Percentiles rank a stretch among this genome's conserved stretches.
Evolutionary conservation across 2,113 vertebrate genomes (phyloP).

Genomic region (Danio rerio): DNA sequence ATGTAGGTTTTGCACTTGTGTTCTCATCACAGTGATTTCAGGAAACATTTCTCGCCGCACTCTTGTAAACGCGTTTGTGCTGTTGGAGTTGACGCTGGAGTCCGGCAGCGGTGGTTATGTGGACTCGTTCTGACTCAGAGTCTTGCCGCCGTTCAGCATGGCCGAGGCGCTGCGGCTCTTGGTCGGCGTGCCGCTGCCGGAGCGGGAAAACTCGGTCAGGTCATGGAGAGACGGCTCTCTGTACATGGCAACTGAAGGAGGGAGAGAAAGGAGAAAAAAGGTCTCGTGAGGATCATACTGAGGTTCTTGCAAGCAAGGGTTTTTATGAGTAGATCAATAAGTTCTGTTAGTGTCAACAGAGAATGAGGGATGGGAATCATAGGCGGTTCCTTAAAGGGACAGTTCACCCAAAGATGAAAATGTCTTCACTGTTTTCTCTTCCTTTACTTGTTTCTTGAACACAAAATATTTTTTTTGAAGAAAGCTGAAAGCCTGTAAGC

Average conservation of each 20-base stretch:
- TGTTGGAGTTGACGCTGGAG: conserved; percentile 35
- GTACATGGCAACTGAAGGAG: conserved; percentile 94
- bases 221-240: conserved; percentile 98
- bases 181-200: conserved; percentile 94
- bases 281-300: neutral
- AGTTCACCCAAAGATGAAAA: too few species aligned
- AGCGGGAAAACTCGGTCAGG: conserved; percentile 95
- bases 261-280: conserved; percentile 47
- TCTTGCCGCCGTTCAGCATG: conserved; percentile 94
- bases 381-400: neutral
- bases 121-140: conserved; percentile 92
- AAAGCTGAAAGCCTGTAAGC: too few species aligned
- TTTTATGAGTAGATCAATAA: neutral
- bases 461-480: too few species aligned
- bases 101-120: conserved; percentile 82
- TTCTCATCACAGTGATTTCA: conserved; percentile 61
- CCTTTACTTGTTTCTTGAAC: too few species aligned
- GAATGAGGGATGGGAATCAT: neutral
- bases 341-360: conserved; percentile 2
- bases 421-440: too few species aligned
- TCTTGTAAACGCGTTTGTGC: conserved; percentile 57
- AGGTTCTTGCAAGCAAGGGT: neutral
- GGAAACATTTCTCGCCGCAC: conserved; percentile 34
- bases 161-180: conserved; percentile 98
- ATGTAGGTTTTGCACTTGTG: conserved; percentile 52